Evolutionary conservation across 2,113 vertebrate genomes (phyloP), one percentile per base, ranked within the genome.

Genomic region (Melanerpes formicivorus): DNA sequence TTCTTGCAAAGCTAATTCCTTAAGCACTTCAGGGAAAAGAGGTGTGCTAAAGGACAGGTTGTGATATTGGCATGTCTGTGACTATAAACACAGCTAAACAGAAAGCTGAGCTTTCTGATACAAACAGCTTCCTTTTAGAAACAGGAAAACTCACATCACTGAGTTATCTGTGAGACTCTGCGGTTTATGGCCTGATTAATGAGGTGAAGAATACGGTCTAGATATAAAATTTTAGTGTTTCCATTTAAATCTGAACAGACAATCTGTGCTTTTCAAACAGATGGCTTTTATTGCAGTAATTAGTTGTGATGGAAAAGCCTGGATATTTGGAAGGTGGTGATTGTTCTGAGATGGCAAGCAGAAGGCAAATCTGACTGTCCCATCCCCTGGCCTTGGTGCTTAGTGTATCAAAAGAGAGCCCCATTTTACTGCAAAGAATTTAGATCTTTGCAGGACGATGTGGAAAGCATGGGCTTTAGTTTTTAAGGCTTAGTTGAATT

Each of bases 241-340:
- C 17, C 80, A 5, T 77, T 71, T 52, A 48, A 62, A 7, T 84
- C 27, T 67, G 70, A 89, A 34, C 42, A n/a, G 56, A 50, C 85
- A 84, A 32, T 81, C 78, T 92, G 73, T n/a, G 74, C 55, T 80
- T 70, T 84, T 74, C 63, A 84, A 77, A 46, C 93, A 75, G 78
- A 80, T 91, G 93, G 82, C 73, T 80, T 86, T 86, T 84, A 78
- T 29, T 92, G 65, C 27, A 6, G 77, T 84, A 84, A 91, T 95
- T 79, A 66, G 72, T 21, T 75, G 34, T 52, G 75, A 46, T 84
- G 52, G 62, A 37, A 69, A 70, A 62, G 82, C 48, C 22, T 65
- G 70, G 80, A 56, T 34, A 81, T 70, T 62, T 58, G 62, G 56
- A 50, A 60, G 65, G 59, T 46, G 17, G 30, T 42, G 37, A 63